Evolutionary conservation across 2,888 invertebrate genomes (phyloP).

Genomic region (Ichneumoninae sp.): DNA sequence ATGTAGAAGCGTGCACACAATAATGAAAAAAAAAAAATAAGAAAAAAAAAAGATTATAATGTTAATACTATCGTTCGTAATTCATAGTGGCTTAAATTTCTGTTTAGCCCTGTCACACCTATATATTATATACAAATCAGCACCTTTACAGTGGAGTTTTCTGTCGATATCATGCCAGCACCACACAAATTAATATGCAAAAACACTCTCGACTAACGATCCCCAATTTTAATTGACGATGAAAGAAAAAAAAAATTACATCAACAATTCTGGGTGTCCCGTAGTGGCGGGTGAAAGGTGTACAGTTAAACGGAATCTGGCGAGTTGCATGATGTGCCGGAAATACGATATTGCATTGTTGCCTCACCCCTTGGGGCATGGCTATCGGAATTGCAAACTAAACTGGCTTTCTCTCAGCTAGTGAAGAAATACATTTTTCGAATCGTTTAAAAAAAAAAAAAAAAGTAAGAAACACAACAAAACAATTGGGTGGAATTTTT

Average conservation of each 20-base stretch:
- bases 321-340: constrained; percentile 77
- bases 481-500: neutral
- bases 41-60: neutral
- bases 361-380: constrained; percentile 72
- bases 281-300: constrained; percentile 47
- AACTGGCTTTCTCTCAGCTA: neutral
- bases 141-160: constrained; percentile 67
- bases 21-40: neutral
- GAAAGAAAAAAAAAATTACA: constrained; percentile 6
- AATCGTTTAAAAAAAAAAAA: constrained; percentile 4
- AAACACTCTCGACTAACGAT: constrained; percentile 66
- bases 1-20: neutral
- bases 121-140: constrained; percentile 64
- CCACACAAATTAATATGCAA: constrained; percentile 63
- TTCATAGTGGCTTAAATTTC: constrained; percentile 67
- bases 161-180: constrained; percentile 70
- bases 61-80: constrained; percentile 43
- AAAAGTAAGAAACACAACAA: constrained; percentile 1
- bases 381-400: constrained; percentile 31
- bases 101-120: constrained; percentile 64
- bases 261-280: constrained; percentile 21
- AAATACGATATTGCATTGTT: constrained; percentile 72
- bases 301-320: constrained; percentile 60
- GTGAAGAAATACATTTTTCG: constrained; percentile 1
- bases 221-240: constrained; percentile 46